Percentiles rank a stretch among this genome's conserved stretches.
Conservation (phyloP, 1,140 invertebrate genomes). For the Streblospio benedicti region DNA sequence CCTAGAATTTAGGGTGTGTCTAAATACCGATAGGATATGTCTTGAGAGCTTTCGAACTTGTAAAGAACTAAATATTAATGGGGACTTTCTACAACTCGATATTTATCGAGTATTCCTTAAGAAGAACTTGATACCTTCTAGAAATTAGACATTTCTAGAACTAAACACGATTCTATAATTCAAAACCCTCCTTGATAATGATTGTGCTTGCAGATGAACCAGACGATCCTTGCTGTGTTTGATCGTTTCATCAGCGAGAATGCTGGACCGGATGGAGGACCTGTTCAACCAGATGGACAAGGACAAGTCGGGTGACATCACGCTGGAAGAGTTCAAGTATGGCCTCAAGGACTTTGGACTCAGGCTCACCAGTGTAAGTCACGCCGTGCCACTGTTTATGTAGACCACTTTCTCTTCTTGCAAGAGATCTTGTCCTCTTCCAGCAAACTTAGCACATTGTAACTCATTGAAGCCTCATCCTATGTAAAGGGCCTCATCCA, state of each 20-base stretch:
- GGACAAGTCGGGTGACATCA: constrained; percentile 27
- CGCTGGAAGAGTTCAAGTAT: constrained; percentile 30
- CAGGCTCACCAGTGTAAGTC: constrained; percentile 34
- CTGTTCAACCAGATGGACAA: constrained; percentile 31
- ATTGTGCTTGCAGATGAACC: constrained; percentile 1
- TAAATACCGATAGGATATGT: no score
- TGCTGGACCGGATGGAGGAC: constrained; percentile 21
- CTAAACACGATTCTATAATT: constrained; percentile 6
- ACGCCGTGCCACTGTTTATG: background rate
- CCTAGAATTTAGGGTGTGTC: no score
- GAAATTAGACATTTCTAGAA: no score
- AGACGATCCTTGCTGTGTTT: constrained; percentile 30
- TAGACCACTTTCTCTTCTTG: background rate
- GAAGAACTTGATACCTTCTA: no score
- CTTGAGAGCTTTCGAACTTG: no score
- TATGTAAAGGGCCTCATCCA: no score
- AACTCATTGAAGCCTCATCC: no score
- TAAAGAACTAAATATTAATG: no score
- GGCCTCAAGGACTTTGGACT: constrained; percentile 31
- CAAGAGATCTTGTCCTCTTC: no score
- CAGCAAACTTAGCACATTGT: background rate
- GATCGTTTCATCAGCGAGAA: constrained; percentile 28
- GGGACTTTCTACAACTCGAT: no score
- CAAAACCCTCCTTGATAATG: background rate
- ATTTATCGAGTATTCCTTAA: no score